Percentiles rank a stretch among this genome's conserved stretches.
Conservation (phyloP, 2,888 invertebrate species). For the Stenodera caucasica region DNA sequence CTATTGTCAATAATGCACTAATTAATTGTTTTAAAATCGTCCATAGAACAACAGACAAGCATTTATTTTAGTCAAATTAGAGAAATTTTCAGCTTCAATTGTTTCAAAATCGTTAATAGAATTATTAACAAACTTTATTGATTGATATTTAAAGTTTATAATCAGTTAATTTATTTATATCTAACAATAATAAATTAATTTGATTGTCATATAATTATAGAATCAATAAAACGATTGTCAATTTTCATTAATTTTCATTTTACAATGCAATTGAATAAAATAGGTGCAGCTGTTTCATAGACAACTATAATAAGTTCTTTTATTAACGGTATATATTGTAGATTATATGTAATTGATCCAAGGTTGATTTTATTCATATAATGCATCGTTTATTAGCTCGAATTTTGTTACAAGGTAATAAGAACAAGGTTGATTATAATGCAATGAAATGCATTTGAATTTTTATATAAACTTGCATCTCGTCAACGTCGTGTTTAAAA, state of each 20-base stretch:
- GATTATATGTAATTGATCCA: constrained; percentile 14
- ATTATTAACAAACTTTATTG: too few species aligned
- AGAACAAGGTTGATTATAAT: constrained; percentile 16
- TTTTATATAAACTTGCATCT: not conserved
- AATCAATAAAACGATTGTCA: not conserved
- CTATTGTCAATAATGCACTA: not conserved
- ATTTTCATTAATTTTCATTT: not conserved
- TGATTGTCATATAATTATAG: not conserved
- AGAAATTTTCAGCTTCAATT: not conserved
- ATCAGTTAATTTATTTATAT: too few species aligned
- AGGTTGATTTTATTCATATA: constrained; percentile 23
- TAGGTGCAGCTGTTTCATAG: not conserved
- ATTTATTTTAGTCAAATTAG: too few species aligned
- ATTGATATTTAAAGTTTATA: too few species aligned
- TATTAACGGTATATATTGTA: constrained; percentile 20
- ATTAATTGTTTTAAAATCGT: not conserved
- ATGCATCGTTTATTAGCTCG: constrained; percentile 7
- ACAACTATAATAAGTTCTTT: not conserved
- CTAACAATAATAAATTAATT: not conserved
- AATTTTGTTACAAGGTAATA: constrained; percentile 26
- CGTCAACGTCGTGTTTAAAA: not conserved
- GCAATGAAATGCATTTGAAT: not conserved
- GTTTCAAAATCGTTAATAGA: not conserved
- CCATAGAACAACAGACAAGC: not conserved
- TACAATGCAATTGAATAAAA: not conserved